A percentile compares a stretch with the other conserved stretches of the same genome.
Conservation (phyloP, 2,113 vertebrate genomes). For the Anarrhichthys ocellatus region DNA sequence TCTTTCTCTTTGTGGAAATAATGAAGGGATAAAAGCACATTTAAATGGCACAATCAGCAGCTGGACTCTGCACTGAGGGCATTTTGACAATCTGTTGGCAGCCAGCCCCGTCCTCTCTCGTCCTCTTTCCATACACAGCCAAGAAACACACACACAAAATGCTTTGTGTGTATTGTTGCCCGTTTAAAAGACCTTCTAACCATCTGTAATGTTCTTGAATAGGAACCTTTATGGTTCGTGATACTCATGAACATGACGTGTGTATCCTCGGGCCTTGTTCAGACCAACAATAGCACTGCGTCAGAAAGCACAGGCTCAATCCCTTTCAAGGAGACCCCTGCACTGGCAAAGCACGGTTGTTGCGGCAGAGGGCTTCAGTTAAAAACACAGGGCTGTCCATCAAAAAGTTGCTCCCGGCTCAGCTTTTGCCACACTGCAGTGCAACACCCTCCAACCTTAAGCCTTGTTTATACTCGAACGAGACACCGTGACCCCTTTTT, state of each 20-base stretch:
- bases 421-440: background rate
- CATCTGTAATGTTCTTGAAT: slow-evolving; percentile 53
- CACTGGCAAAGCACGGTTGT: background rate
- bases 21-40: slow-evolving; percentile 2
- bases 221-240: slow-evolving; percentile 40
- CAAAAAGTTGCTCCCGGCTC: slow-evolving; percentile 12
- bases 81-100: slow-evolving; percentile 55
- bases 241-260: slow-evolving; percentile 16
- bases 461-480: background rate
- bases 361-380: background rate
- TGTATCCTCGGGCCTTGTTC: slow-evolving; percentile 31
- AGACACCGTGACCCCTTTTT: background rate
- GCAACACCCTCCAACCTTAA: background rate
- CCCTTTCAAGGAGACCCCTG: slow-evolving; percentile 8
- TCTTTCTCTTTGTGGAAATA: background rate
- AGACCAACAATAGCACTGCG: slow-evolving; percentile 23
- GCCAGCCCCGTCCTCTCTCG: slow-evolving; percentile 22
- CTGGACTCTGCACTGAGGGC: slow-evolving; percentile 49
- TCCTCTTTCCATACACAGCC: slow-evolving; percentile 21
- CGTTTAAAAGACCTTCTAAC: slow-evolving; percentile 42
- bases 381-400: slow-evolving; percentile 7
- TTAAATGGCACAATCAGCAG: slow-evolving; percentile 49
- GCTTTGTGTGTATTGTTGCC: slow-evolving; percentile 11
- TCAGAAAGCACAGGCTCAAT: background rate
- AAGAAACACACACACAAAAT: slow-evolving; percentile 20